Conservation (phyloP, 2,888 invertebrate species). For the Tiphia femorata region DNA sequence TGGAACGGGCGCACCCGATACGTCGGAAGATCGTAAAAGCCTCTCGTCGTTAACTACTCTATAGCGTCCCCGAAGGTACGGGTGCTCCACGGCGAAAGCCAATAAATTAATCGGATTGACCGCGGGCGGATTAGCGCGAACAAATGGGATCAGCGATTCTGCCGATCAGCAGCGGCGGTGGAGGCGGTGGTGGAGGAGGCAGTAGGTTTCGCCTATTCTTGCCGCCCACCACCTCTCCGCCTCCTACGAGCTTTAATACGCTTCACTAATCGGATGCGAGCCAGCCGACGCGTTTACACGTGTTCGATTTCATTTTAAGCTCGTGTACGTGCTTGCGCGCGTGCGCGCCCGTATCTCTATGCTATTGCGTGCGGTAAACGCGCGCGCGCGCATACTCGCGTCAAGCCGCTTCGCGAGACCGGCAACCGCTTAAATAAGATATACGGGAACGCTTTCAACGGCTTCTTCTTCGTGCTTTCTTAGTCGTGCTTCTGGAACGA, state of each 20-base stretch:
- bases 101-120: conserved; percentile 69
- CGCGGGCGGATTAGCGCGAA: conserved; percentile 62
- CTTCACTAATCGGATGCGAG: conserved; percentile 38
- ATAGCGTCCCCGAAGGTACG: neutral
- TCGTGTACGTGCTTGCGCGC: neutral
- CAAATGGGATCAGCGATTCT: conserved; percentile 67
- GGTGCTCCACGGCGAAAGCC: conserved; percentile 55
- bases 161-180: conserved; percentile 57
- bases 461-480: conserved; percentile 12
- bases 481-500: neutral
- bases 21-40: neutral
- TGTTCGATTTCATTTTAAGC: conserved; percentile 37
- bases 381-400: neutral
- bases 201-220: conserved; percentile 26
- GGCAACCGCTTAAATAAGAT: conserved; percentile 22
- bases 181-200: conserved; percentile 9
- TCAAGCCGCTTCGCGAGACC: neutral
- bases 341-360: neutral
- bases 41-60: neutral
- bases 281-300: conserved; percentile 37
- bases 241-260: conserved; percentile 27
- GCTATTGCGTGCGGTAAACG: neutral
- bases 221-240: conserved; percentile 18
- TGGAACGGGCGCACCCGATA: too few relatives aligned
- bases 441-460: conserved; percentile 17